phyloP scores from a whole-genome alignment of 2,888 invertebrate species.

The Panzeria rudis region DNA sequence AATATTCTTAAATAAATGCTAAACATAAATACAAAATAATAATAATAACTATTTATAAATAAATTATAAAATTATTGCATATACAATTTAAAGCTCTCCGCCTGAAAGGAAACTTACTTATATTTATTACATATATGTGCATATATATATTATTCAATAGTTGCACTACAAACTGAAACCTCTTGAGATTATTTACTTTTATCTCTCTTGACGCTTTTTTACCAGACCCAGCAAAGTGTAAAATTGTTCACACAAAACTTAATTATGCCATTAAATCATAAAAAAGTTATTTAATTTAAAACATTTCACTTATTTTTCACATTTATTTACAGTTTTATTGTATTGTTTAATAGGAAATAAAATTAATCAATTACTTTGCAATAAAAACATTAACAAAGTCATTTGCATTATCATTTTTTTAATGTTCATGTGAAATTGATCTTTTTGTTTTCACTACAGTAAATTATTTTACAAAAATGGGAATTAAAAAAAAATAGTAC shows the following conservation, averaged over 20 bases:
- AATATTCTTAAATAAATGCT: background rate
- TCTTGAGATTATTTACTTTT: background rate
- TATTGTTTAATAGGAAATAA: constrained; percentile 5
- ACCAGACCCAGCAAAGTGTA: background rate
- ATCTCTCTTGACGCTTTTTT: background rate
- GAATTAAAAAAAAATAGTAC: background rate
- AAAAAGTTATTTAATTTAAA: background rate
- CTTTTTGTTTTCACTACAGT: background rate
- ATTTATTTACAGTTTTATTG: background rate
- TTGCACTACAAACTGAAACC: background rate
- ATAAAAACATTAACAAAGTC: background rate
- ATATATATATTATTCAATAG: too few species aligned
- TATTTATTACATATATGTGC: too few species aligned
- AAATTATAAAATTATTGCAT: background rate
- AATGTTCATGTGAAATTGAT: background rate
- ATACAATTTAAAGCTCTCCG: background rate
- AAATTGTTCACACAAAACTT: background rate
- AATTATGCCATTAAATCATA: constrained; percentile 1
- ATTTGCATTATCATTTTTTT: background rate
- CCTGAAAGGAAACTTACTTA: too few species aligned
- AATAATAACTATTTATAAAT: background rate
- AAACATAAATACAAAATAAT: background rate
- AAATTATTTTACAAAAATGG: too few species aligned
- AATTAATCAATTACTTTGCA: background rate
- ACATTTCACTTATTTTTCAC: background rate